Evolutionary conservation across 2,113 vertebrate genomes (phyloP).

Genomic region (Anoplopoma fimbria): DNA sequence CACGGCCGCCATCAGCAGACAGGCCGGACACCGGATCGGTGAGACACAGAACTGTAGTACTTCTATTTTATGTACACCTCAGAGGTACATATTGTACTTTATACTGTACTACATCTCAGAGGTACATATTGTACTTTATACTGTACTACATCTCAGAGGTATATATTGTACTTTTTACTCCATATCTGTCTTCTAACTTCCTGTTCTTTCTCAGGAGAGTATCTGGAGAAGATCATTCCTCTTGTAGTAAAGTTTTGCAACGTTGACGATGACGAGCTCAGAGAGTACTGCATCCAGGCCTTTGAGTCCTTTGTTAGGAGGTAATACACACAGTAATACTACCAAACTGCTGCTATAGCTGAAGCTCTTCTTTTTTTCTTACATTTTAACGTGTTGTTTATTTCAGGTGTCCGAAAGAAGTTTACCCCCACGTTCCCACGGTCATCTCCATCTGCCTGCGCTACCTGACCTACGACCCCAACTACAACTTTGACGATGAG

Average conservation of each 20-base stretch:
- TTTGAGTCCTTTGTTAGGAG: slow-evolving; percentile 98
- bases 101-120: too few relatives aligned
- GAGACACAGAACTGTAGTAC: slow-evolving; percentile 64
- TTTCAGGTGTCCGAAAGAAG: slow-evolving; percentile 97
- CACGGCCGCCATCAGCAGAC: slow-evolving; percentile 98
- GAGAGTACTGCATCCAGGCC: slow-evolving; percentile 99
- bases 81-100: not conserved
- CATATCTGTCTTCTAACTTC: not conserved
- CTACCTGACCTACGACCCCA: slow-evolving; percentile 98
- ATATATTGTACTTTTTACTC: not conserved
- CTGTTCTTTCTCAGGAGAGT: slow-evolving; percentile 87
- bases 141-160: too few relatives aligned
- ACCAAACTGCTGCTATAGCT: accelerated
- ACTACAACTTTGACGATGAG: slow-evolving; percentile 99
- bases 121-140: not conserved
- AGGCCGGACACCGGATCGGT: slow-evolving; percentile 99
- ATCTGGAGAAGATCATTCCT: slow-evolving; percentile 99
- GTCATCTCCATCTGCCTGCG: slow-evolving; percentile 99
- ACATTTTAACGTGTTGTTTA: not conserved
- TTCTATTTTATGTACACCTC: not conserved
- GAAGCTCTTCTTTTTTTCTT: accelerated
- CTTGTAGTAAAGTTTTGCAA: slow-evolving; percentile 99
- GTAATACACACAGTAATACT: slow-evolving; percentile 64
- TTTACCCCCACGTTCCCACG: slow-evolving; percentile 97
- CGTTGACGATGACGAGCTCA: slow-evolving; percentile 95